Evolutionary conservation across 1,140 invertebrate genomes (phyloP).

Genomic region (Polyergus mexicanus): DNA sequence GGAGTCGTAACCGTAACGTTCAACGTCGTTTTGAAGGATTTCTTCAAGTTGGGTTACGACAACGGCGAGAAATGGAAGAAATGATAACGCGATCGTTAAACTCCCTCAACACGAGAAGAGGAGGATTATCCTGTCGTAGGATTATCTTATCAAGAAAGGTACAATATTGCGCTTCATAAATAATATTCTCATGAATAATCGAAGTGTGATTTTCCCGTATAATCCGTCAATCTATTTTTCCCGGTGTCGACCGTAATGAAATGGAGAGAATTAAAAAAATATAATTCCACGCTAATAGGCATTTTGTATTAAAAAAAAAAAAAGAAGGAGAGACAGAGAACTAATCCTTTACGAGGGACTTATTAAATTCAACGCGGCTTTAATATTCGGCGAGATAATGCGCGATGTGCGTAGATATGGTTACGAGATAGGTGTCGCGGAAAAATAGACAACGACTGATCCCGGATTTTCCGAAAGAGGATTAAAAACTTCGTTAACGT

Average conservation of each 20-base stretch:
- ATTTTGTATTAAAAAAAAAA: background rate
- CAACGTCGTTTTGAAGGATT: slow-evolving; percentile 91
- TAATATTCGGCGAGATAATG: slow-evolving; percentile 30
- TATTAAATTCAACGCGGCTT: slow-evolving; percentile 43
- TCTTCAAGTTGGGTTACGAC: slow-evolving; percentile 89
- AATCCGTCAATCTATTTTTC: background rate
- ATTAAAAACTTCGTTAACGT: slow-evolving; percentile 32
- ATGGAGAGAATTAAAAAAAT: background rate
- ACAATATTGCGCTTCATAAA: background rate
- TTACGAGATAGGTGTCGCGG: background rate
- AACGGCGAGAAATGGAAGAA: slow-evolving; percentile 79
- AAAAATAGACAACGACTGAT: background rate
- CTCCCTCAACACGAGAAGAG: background rate
- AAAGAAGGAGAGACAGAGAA: background rate
- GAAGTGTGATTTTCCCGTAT: slow-evolving; percentile 1
- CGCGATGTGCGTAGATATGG: background rate
- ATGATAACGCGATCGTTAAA: slow-evolving; percentile 29
- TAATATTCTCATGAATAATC: slow-evolving; percentile 26
- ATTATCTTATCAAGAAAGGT: slow-evolving; percentile 24
- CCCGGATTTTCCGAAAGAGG: background rate
- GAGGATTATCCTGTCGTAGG: slow-evolving; percentile 1
- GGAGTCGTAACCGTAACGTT: slow-evolving; percentile 89
- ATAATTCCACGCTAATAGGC: slow-evolving; percentile 5
- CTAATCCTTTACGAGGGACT: slow-evolving; percentile 8
- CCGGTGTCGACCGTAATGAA: background rate